Conservation (phyloP, 2,113 vertebrate species). For the Donacobius atricapilla region DNA sequence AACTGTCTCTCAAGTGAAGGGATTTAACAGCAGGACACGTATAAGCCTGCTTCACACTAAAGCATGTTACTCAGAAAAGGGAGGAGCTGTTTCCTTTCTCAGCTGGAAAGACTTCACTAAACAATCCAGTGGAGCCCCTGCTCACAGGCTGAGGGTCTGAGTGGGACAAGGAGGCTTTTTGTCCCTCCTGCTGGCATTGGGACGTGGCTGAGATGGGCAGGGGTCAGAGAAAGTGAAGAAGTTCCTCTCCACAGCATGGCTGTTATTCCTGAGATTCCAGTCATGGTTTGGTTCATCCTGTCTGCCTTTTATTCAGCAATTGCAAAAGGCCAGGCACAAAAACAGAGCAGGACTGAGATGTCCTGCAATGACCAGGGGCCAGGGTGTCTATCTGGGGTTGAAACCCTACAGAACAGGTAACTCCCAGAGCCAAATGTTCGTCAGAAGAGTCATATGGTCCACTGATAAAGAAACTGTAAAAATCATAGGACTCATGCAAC, state of each 20-base stretch:
- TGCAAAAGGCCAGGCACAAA: not conserved
- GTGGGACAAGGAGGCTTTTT: not conserved
- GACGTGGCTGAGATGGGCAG: not conserved
- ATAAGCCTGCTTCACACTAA: not conserved
- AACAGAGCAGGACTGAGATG: not conserved
- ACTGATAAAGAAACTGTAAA: not conserved
- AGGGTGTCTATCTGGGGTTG: not conserved
- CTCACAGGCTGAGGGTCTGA: not conserved
- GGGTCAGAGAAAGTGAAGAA: not conserved
- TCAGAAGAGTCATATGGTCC: not conserved
- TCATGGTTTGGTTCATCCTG: not conserved
- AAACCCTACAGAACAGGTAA: not conserved
- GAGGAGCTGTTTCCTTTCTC: not conserved
- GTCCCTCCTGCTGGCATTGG: not conserved
- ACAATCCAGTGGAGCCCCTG: fast-evolving
- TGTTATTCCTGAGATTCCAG: not conserved
- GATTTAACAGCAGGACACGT: not conserved
- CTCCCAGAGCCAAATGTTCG: not conserved
- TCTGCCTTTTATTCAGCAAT: not conserved
- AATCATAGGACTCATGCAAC: not conserved
- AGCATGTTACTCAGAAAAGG: not conserved
- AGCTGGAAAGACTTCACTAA: not conserved
- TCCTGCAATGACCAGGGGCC: not conserved
- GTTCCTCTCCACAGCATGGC: not conserved
- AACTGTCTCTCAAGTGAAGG: not conserved